Percentiles rank a stretch among this genome's conserved stretches.
Evolutionary conservation across 1,140 invertebrate genomes (phyloP).

Genomic region (Drosophila sucinea): DNA sequence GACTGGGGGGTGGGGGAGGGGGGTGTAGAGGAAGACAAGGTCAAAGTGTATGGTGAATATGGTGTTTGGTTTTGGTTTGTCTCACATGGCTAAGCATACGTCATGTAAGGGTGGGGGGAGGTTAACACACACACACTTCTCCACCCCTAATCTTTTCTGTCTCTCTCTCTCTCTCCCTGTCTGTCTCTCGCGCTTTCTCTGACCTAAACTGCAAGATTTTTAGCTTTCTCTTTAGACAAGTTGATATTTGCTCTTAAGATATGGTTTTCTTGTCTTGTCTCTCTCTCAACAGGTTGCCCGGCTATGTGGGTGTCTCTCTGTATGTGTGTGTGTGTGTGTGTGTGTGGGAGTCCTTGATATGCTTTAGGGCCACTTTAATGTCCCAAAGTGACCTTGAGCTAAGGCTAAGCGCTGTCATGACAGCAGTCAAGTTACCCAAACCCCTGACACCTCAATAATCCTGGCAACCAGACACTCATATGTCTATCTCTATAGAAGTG

Average conservation of each 20-base stretch:
- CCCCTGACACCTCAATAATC: conserved; percentile 27
- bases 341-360: conserved; percentile 16
- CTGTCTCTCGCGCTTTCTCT: not conserved
- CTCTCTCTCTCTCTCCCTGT: not conserved
- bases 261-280: conserved; percentile 34
- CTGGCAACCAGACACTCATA: conserved; percentile 50
- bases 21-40: too few species aligned
- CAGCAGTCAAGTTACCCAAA: conserved; percentile 47
- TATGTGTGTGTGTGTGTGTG: conserved; percentile 18
- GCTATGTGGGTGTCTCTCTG: not conserved
- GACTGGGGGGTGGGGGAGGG: not conserved
- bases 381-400: conserved; percentile 65
- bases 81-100: conserved; percentile 4
- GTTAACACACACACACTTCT: too few species aligned
- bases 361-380: conserved; percentile 38
- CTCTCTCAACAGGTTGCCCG: conserved; percentile 69
- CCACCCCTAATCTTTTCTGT: not conserved
- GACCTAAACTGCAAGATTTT: conserved; percentile 11
- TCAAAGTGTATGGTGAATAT: not conserved
- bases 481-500: conserved; percentile 10
- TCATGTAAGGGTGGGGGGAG: not conserved
- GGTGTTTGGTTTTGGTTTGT: not conserved
- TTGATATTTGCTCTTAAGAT: conserved; percentile 42
- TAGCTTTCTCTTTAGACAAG: conserved; percentile 57
- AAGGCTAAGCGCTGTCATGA: conserved; percentile 68